Evolutionary conservation across 2,888 invertebrate species (phyloP).

Genomic region (Clitarchus hookeri): DNA sequence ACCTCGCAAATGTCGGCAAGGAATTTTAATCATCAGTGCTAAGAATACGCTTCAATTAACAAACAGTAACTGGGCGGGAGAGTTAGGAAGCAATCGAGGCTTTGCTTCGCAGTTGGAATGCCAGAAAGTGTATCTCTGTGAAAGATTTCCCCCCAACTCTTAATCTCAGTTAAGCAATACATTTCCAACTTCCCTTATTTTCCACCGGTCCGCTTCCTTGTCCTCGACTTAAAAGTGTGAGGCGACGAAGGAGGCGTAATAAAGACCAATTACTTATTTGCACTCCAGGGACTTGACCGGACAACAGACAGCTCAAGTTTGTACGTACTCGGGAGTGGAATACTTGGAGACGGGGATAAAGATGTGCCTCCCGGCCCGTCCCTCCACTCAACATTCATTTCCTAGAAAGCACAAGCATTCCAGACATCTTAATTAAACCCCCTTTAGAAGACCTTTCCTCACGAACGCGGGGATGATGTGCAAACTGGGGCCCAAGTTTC

Average conservation of each 20-base stretch:
- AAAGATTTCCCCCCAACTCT: neutral
- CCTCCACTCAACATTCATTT: neutral
- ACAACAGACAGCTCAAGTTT: neutral
- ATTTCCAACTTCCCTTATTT: neutral
- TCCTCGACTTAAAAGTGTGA: neutral
- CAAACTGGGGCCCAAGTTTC: neutral
- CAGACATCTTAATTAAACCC: constrained; percentile 9
- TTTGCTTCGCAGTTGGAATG: neutral
- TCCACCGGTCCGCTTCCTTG: neutral
- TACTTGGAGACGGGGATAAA: neutral
- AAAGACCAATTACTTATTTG: constrained; percentile 14
- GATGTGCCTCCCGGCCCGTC: neutral
- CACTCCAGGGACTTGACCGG: neutral
- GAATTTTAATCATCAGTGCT: neutral
- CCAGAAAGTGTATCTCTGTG: neutral
- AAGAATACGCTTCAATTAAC: neutral
- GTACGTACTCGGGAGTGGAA: neutral
- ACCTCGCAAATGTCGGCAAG: neutral
- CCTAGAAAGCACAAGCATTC: constrained; percentile 1
- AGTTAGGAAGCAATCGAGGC: neutral
- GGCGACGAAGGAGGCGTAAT: neutral
- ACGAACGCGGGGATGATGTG: no score
- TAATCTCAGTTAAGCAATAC: constrained; percentile 7
- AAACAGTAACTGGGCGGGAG: neutral
- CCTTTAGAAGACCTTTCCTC: neutral